Evolutionary conservation across 2,888 invertebrate species (phyloP).

Genomic region (Habrosyne pyritoides): DNA sequence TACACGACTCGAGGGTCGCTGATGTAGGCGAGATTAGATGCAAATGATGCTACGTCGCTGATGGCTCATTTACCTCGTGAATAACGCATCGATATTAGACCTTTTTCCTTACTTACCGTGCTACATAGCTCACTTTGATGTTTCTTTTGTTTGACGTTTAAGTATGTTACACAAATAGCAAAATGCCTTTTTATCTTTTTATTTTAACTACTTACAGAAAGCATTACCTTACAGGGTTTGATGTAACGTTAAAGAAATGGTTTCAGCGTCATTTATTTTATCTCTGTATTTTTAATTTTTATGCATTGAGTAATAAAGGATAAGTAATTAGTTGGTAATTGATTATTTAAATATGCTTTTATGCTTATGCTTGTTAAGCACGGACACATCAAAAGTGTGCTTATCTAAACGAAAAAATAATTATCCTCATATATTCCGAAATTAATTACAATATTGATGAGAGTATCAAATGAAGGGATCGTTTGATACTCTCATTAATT

Average conservation of each 20-base stretch:
- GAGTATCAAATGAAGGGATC: constrained; percentile 38
- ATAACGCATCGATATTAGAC: constrained; percentile 73
- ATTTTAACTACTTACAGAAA: too few relatives aligned
- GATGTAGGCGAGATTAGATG: constrained; percentile 74
- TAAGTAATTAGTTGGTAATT: background rate
- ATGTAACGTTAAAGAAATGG: too few relatives aligned
- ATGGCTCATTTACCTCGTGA: constrained; percentile 80
- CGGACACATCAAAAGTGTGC: constrained; percentile 22
- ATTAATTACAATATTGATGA: constrained; percentile 38
- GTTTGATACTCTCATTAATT: background rate
- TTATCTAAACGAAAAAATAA: constrained; percentile 26
- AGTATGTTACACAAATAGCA: constrained; percentile 15
- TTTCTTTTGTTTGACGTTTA: constrained; percentile 16
- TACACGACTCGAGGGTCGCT: constrained; percentile 47
- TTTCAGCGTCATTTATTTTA: background rate
- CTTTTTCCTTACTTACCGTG: constrained; percentile 36
- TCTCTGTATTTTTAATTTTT: background rate
- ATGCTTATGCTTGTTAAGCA: too few relatives aligned
- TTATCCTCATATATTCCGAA: constrained; percentile 23
- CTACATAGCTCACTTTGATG: constrained; percentile 28
- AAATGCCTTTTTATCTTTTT: too few relatives aligned
- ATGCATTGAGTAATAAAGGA: too few relatives aligned
- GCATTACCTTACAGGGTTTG: too few relatives aligned
- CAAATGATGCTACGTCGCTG: constrained; percentile 72
- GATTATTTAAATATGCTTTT: constrained; percentile 15